These are phyloP conservation scores for Leptogaster cylindrica DNA, from an alignment of 2,888 invertebrate genomes.

Conservation along the genomic window DNA sequence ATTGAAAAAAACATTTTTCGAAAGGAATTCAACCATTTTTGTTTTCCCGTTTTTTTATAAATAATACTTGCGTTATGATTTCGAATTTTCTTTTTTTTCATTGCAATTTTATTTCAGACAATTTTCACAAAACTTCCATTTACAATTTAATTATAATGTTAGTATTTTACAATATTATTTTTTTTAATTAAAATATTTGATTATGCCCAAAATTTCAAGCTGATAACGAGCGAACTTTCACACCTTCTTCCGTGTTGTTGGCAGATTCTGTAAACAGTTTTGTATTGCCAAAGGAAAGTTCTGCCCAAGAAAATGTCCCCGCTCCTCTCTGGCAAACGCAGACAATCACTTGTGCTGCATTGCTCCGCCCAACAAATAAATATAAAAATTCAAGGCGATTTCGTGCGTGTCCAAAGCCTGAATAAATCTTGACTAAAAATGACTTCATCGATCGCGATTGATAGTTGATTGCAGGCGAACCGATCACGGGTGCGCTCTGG, in stretches of 20 bases:
- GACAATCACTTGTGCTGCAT: background rate
- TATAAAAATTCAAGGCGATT: too few species aligned
- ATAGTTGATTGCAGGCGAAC: slow-evolving; percentile 9
- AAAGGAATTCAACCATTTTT: too few species aligned
- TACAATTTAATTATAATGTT: too few species aligned
- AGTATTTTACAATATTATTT: too few species aligned
- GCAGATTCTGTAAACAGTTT: background rate
- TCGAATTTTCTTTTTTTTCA: too few species aligned
- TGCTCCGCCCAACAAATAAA: background rate
- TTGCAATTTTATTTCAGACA: too few species aligned
- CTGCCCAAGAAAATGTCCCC: background rate
- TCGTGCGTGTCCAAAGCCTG: background rate
- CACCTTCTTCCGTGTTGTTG: slow-evolving; percentile 1
- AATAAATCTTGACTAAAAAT: slow-evolving; percentile 15
- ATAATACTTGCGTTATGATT: too few species aligned
- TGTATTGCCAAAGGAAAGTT: background rate
- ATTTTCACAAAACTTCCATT: too few species aligned
- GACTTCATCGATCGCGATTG: slow-evolving; percentile 26
- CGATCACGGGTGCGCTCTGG: background rate
- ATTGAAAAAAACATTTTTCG: too few species aligned
- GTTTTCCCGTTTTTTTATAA: too few species aligned
- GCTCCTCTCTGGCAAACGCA: background rate
- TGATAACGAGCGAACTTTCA: slow-evolving; percentile 34
- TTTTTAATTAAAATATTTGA: too few species aligned
- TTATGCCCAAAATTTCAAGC: too few species aligned